These are phyloP conservation scores for Dinoponera quadriceps DNA, from an alignment of 1,140 invertebrate genomes.

Conservation along the genomic window DNA sequence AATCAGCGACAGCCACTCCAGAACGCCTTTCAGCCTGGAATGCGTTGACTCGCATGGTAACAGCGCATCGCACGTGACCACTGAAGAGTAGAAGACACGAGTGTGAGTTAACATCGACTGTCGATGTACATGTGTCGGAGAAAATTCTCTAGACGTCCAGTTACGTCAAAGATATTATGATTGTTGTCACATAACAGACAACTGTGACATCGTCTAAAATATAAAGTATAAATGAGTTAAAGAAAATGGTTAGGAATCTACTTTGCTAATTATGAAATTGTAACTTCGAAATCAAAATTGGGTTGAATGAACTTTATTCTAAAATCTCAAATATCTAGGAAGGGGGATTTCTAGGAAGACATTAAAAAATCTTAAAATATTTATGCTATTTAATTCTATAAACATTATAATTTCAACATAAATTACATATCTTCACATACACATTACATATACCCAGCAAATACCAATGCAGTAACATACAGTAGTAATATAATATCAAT, in stretches of 20 bases:
- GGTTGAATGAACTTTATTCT: background rate
- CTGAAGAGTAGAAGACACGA: background rate
- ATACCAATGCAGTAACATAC: no score
- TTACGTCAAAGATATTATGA: slow-evolving; percentile 11
- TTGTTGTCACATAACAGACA: background rate
- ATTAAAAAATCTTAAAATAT: no score
- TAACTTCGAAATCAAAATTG: background rate
- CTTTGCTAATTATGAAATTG: background rate
- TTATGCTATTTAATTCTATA: no score
- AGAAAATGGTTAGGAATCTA: background rate
- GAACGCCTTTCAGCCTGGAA: slow-evolving; percentile 51
- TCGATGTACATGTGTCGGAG: background rate
- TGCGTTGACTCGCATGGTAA: slow-evolving; percentile 37
- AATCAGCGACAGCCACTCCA: slow-evolving; percentile 66
- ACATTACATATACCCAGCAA: no score
- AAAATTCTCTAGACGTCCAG: slow-evolving; percentile 32
- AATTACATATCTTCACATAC: no score
- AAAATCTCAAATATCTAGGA: background rate
- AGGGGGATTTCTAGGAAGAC: no score
- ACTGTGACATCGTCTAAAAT: background rate
- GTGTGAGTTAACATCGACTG: background rate
- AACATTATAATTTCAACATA: no score
- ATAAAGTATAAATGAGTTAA: background rate
- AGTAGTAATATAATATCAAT: no score
- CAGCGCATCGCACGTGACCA: background rate